Conservation (phyloP, 2,113 vertebrate genomes). For the Trogon surrucura region DNA sequence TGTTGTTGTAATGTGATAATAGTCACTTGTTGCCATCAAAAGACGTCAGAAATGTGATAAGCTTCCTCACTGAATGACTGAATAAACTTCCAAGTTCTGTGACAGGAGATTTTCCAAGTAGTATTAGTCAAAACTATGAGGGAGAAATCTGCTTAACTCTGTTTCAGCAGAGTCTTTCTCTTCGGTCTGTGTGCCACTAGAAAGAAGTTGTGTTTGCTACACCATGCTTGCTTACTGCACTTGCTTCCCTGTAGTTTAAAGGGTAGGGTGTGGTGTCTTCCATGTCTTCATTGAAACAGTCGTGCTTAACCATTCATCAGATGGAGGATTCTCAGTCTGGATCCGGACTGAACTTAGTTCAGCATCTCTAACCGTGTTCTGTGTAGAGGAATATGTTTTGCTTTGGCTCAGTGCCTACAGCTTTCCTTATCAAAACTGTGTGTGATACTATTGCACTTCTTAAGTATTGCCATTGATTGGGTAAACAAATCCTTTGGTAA, state of each 20-base stretch:
- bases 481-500: not conserved
- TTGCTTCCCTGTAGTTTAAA: not conserved
- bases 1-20: not conserved
- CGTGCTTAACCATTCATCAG: not conserved
- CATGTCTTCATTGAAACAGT: not conserved
- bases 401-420: not conserved
- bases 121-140: not conserved
- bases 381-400: not conserved
- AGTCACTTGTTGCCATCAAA: not conserved
- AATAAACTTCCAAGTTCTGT: not conserved
- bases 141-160: not conserved
- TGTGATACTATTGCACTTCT: not conserved
- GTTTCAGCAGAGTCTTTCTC: not conserved
- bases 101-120: not conserved
- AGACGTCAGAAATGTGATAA: accelerated
- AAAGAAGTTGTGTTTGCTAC: not conserved
- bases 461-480: not conserved
- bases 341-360: not conserved
- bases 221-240: not conserved
- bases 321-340: not conserved
- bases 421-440: not conserved
- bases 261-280: not conserved
- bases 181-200: not conserved
- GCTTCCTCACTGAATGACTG: not conserved
- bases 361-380: not conserved